Percentiles rank a stretch among this genome's conserved stretches.
Conservation (phyloP, 1,140 invertebrate genomes). For the Ips typographus region DNA sequence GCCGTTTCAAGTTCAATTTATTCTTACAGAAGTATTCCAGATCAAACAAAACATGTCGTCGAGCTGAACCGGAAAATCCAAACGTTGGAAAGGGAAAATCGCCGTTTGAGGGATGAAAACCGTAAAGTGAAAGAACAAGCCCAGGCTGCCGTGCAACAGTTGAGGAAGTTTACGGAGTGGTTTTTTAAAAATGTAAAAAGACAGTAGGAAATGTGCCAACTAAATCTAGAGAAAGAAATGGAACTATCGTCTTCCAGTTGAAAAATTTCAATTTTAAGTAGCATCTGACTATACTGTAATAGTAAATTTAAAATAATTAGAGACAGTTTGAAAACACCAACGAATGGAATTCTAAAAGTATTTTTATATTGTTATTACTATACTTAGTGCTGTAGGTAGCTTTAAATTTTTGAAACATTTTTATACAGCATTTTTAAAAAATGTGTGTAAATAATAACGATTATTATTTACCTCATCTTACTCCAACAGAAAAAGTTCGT, state of each 20-base stretch:
- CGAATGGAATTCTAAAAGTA: constrained; percentile 5
- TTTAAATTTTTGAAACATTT: constrained; percentile 29
- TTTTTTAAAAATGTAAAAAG: constrained; percentile 86
- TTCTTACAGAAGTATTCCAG: constrained; percentile 52
- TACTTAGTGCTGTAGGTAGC: neutral
- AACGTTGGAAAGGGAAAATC: constrained; percentile 71
- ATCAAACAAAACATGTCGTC: constrained; percentile 63
- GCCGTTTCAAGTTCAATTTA: neutral
- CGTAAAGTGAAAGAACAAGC: constrained; percentile 84
- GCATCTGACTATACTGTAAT: neutral
- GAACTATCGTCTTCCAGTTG: neutral
- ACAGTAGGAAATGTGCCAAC: constrained; percentile 53
- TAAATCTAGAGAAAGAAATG: neutral
- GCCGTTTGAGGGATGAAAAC: constrained; percentile 81
- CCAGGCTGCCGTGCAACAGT: constrained; percentile 82
- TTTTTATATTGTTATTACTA: constrained; percentile 15
- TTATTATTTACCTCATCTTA: constrained; percentile 10
- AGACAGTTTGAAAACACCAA: constrained; percentile 6
- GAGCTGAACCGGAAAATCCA: constrained; percentile 66
- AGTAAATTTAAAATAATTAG: constrained; percentile 8
- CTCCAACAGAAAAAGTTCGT: neutral
- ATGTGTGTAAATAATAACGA: constrained; percentile 3
- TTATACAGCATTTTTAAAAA: neutral
- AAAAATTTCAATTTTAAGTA: neutral
- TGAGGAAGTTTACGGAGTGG: constrained; percentile 91